Evolutionary conservation across 2,797 vertebrate genomes (phyloP).

Genomic region (Chaenodraco wilsoni): DNA sequence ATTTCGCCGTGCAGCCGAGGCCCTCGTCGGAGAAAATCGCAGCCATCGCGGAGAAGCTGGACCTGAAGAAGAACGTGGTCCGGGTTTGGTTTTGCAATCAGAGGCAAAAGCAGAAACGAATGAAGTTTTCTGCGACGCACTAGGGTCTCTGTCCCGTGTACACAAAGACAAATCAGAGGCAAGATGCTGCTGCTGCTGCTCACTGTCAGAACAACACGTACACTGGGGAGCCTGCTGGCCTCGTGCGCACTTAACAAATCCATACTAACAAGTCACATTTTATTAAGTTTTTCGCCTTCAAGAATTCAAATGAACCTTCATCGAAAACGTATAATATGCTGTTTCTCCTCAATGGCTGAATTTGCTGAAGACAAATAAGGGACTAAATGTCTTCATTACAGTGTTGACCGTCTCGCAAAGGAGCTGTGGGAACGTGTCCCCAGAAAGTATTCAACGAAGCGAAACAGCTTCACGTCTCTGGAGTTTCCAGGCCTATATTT

Average conservation of each 20-base stretch:
- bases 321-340: not conserved
- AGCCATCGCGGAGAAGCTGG: slow-evolving; percentile 93
- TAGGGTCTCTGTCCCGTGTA: slow-evolving; percentile 60
- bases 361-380: not conserved
- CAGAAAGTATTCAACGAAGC: slow-evolving; percentile 34
- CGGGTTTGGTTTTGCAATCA: slow-evolving; percentile 96
- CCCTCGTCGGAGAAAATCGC: slow-evolving; percentile 95
- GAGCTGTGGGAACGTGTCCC: slow-evolving; percentile 30
- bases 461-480: not conserved
- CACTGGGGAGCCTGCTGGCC: slow-evolving; percentile 39
- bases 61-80: slow-evolving; percentile 96
- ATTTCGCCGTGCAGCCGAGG: slow-evolving; percentile 92
- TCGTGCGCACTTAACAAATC: too few species aligned
- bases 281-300: not conserved
- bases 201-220: slow-evolving; percentile 59
- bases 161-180: slow-evolving; percentile 58
- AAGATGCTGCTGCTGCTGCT: slow-evolving; percentile 39
- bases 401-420: slow-evolving; percentile 9
- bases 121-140: slow-evolving; percentile 95
- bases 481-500: not conserved
- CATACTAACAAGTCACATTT: not conserved
- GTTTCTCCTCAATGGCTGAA: not conserved
- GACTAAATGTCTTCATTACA: not conserved
- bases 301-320: not conserved
- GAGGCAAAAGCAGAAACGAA: slow-evolving; percentile 95